Evolutionary conservation across 1,140 invertebrate genomes (phyloP), one percentile per base, ranked within the genome.

Genomic region (Cotesia typhae): DNA sequence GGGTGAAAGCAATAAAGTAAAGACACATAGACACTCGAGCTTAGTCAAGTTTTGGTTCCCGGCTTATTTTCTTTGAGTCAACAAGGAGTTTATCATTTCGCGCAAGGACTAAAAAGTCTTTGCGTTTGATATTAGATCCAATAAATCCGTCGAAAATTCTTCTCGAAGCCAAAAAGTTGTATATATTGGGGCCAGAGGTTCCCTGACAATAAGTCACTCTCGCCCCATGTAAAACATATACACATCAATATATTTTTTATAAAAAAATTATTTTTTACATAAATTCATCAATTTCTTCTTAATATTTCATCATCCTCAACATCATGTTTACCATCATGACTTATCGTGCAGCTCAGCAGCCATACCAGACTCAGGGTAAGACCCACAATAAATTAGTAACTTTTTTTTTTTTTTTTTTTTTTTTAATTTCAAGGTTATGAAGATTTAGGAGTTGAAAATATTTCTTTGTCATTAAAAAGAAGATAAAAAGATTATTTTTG

Each of bases 341-440:
- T 60, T 76, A 76, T 70, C 75, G 75, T 36, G 72, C 75, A 57
- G 75, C 73, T 17, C 75, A 76, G 67, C 75, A 76, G 70, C 75
- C 75, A 63, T 70, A 72, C 74, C 74, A 28, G 28, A 28, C 28
- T 28, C 28, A 72, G 70, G 63, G 41, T 47, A 47, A 47, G 12
- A 38, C 4, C 20, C 3, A 35, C 9, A 28, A 14, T 14, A 37
- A 67, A 55, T 53, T 55, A 53, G 12, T 57, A 55, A 52, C 52
- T 12, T 14, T 14, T 14, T 14, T 14, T 14, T 14, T 51, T 64
- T 1, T 9, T 64, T 64, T 64, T 38, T 64, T 38, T 9, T 36
- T 64, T 36, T 38, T 41, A 4, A 47, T 47, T 47, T 47, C 4
- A 47, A 47, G 41, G 41, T 47, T 47, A 47, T 47, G 10, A 47